Conservation (phyloP, 23 tunicate species). For the Styela plicata region DNA sequence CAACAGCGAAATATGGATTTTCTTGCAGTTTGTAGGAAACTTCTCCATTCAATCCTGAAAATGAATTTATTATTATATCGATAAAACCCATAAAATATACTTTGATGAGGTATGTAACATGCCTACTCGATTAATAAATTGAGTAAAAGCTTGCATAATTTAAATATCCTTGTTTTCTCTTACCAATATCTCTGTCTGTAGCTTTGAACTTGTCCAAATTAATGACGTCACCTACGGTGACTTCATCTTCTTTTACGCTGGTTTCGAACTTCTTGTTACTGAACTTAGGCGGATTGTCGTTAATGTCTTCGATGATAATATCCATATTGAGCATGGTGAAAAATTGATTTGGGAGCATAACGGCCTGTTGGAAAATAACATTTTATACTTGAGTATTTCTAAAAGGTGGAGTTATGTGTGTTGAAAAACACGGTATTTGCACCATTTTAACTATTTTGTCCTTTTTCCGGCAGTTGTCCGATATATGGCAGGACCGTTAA, state of each 20-base stretch:
- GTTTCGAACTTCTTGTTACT: slow-evolving; percentile 5
- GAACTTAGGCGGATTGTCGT: slow-evolving; percentile 67
- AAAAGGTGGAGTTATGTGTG: too few relatives aligned
- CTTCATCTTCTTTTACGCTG: slow-evolving; percentile 34
- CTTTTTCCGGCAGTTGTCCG: too few relatives aligned
- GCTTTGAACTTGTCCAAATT: slow-evolving; percentile 49
- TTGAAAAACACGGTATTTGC: too few relatives aligned
- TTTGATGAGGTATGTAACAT: too few relatives aligned
- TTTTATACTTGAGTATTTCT: not conserved
- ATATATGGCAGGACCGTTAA: too few relatives aligned
- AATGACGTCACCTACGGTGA: slow-evolving; percentile 27
- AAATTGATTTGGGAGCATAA: slow-evolving; percentile 22
- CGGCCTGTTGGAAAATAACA: slow-evolving; percentile 7
- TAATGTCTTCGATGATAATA: slow-evolving; percentile 68
- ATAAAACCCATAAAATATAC: too few relatives aligned
- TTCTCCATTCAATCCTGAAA: slow-evolving; percentile 48
- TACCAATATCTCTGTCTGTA: slow-evolving; percentile 54
- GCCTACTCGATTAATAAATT: too few relatives aligned
- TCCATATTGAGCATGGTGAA: slow-evolving; percentile 53
- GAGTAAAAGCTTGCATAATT: too few relatives aligned
- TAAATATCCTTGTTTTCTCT: too few relatives aligned
- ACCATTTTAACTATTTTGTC: too few relatives aligned
- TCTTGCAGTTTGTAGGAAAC: slow-evolving; percentile 40
- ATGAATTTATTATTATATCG: too few relatives aligned
- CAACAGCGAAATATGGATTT: slow-evolving; percentile 46